A percentile compares a stretch with the other conserved stretches of the same genome.
Evolutionary conservation across 2,888 invertebrate species (phyloP).

Genomic region (Andrena bicolor): DNA sequence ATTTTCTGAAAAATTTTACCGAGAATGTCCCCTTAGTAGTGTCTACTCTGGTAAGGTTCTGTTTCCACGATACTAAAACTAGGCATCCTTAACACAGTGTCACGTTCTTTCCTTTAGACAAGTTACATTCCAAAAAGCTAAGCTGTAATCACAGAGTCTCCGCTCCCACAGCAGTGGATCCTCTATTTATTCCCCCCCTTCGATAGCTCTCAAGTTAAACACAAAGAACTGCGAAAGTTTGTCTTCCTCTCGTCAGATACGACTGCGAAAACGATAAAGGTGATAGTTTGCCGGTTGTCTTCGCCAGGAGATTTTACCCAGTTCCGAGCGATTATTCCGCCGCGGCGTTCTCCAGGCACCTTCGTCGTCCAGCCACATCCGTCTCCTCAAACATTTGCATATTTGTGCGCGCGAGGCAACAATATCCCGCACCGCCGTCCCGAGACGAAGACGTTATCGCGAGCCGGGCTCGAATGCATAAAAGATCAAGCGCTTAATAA

Average conservation of each 20-base stretch:
- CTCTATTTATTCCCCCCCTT: no score
- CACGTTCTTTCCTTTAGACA: no score
- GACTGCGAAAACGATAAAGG: not conserved
- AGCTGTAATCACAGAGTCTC: no score
- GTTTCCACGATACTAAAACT: no score
- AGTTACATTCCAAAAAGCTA: no score
- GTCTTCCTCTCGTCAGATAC: not conserved
- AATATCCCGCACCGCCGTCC: slow-evolving; percentile 29
- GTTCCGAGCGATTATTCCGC: not conserved
- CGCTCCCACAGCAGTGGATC: no score
- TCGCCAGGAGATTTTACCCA: not conserved
- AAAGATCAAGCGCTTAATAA: slow-evolving; percentile 53
- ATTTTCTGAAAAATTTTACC: no score
- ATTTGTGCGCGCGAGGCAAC: not conserved
- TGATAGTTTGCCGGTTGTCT: not conserved
- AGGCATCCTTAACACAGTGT: no score
- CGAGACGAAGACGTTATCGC: slow-evolving; percentile 50
- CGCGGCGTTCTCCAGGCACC: not conserved
- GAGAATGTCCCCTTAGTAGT: no score
- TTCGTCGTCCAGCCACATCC: slow-evolving; percentile 1
- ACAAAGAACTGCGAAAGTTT: not conserved
- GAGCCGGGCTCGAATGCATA: slow-evolving; percentile 47
- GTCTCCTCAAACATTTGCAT: slow-evolving; percentile 42
- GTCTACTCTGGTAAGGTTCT: no score
- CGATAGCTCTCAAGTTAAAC: not conserved